Evolutionary conservation across 2,888 invertebrate genomes (phyloP).

Genomic region (Ditula angustiorana): DNA sequence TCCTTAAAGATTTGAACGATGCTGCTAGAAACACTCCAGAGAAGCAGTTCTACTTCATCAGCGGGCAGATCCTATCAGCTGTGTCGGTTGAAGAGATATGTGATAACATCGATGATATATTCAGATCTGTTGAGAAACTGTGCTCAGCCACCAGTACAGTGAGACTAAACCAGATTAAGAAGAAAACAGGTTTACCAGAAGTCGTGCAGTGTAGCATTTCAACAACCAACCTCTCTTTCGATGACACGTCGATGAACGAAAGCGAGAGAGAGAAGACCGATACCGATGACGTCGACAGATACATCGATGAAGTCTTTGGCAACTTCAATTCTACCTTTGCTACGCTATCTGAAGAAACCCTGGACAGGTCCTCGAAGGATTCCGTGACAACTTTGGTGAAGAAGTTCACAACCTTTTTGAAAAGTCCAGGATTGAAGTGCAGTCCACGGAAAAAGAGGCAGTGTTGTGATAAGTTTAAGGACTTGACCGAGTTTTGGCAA

Average conservation of each 20-base stretch:
- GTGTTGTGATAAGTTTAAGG: constrained; percentile 68
- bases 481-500: constrained; percentile 74
- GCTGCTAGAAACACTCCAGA: constrained; percentile 24
- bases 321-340: constrained; percentile 61
- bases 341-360: constrained; percentile 50
- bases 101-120: constrained; percentile 61
- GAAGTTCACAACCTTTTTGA: constrained; percentile 67
- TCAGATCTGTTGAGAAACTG: constrained; percentile 74
- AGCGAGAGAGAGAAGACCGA: constrained; percentile 52
- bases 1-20: constrained; percentile 35
- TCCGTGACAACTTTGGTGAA: constrained; percentile 74
- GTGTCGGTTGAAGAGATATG: constrained; percentile 44
- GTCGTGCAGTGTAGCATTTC: constrained; percentile 72
- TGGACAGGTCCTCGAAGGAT: constrained; percentile 56
- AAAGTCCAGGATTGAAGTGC: constrained; percentile 58
- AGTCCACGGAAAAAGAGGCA: constrained; percentile 62
- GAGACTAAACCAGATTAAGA: constrained; percentile 56
- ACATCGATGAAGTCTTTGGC: constrained; percentile 75
- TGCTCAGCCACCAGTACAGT: constrained; percentile 62
- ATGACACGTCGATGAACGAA: constrained; percentile 59
- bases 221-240: constrained; percentile 66
- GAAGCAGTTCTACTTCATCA: constrained; percentile 43
- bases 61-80: constrained; percentile 42
- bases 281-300: constrained; percentile 63
- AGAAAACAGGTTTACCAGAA: constrained; percentile 54